Evolutionary conservation across 2,797 vertebrate species (phyloP).

Genomic region (Aldrovandia affinis): DNA sequence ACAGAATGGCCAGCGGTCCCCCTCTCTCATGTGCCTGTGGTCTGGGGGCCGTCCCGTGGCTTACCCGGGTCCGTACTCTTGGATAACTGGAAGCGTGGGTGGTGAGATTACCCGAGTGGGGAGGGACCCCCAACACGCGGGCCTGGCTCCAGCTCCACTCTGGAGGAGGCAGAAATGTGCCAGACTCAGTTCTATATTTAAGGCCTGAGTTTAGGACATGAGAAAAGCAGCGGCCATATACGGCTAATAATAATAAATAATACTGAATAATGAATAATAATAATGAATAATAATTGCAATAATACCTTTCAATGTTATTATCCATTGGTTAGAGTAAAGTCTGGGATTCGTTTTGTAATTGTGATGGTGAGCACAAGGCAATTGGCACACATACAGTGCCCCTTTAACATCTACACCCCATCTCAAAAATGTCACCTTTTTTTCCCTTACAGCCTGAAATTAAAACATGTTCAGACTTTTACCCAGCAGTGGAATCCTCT

Average conservation of each 20-base stretch:
- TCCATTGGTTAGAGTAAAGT: neutral
- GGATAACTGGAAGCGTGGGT: slow-evolving; percentile 88
- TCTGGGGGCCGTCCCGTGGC: slow-evolving; percentile 55
- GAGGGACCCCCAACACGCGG: slow-evolving; percentile 47
- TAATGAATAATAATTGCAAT: too few relatives aligned
- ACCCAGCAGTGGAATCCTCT: too few relatives aligned
- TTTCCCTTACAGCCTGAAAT: too few relatives aligned
- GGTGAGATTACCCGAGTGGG: slow-evolving; percentile 71
- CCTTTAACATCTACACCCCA: too few relatives aligned
- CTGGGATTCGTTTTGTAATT: too few relatives aligned
- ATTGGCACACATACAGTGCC: too few relatives aligned
- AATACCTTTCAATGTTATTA: neutral
- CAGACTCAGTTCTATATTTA: neutral
- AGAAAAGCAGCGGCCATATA: neutral
- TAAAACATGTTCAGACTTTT: too few relatives aligned
- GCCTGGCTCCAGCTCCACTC: slow-evolving; percentile 40
- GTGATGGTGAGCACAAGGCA: too few relatives aligned
- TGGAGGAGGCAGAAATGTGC: neutral
- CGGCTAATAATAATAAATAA: too few relatives aligned
- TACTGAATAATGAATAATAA: too few relatives aligned
- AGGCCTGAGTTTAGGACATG: neutral
- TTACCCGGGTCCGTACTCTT: slow-evolving; percentile 98
- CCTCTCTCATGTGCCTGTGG: slow-evolving; percentile 38
- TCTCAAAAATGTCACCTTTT: too few relatives aligned
- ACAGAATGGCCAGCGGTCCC: neutral